A percentile compares a stretch with the other conserved stretches of the same genome.
phyloP scores from a whole-genome alignment of 2,888 invertebrate genomes.

The Calliphora vomitoria region DNA sequence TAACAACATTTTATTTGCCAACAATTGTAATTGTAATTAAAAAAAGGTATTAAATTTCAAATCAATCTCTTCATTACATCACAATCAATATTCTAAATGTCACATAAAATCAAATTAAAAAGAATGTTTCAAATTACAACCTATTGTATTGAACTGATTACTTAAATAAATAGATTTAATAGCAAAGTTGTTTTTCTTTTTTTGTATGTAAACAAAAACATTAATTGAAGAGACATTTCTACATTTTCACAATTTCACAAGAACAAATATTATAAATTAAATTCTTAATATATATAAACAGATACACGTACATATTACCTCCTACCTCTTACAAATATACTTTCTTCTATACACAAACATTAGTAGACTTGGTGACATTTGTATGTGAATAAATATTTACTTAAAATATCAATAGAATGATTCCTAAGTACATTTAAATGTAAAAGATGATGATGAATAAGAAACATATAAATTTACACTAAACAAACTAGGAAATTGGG shows the following conservation, averaged over 20 bases:
- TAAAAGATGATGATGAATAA: background rate
- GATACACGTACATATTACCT: background rate
- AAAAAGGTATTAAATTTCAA: background rate
- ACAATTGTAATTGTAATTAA: too few species aligned
- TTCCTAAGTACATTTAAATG: conserved; percentile 11
- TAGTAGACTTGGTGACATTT: conserved; percentile 7
- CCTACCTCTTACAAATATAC: background rate
- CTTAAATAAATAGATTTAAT: conserved; percentile 35
- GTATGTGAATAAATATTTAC: background rate
- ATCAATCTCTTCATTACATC: background rate
- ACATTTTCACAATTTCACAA: background rate
- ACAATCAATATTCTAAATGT: background rate
- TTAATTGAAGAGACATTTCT: background rate
- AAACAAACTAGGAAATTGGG: conserved; percentile 50
- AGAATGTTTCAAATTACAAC: background rate
- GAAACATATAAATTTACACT: background rate
- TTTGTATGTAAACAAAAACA: background rate
- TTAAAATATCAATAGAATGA: background rate
- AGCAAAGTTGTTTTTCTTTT: background rate
- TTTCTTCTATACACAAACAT: background rate
- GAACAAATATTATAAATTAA: background rate
- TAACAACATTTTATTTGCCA: too few species aligned
- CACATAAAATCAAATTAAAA: too few species aligned
- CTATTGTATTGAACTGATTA: conserved; percentile 2
- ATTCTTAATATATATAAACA: background rate